Evolutionary conservation across 2,113 vertebrate genomes (phyloP), one percentile per base, ranked within the genome.

Genomic region (Oncorhynchus keta): DNA sequence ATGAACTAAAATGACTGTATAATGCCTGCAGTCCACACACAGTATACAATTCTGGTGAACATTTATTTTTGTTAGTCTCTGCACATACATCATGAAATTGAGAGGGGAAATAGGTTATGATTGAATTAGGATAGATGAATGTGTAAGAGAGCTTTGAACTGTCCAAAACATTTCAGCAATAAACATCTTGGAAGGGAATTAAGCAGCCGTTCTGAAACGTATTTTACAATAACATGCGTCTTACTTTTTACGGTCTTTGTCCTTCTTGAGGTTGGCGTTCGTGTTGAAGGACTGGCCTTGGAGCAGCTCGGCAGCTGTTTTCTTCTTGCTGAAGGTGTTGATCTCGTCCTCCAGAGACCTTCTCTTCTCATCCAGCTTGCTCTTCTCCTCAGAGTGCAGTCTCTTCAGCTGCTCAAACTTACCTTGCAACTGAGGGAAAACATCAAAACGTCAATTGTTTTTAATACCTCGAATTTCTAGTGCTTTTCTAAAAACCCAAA

Each of bases 321-420:
- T 96, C 87, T 89, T 94, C 75, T 92, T 94, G 71, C 83, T 74
- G 82, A 96, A 95, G 68, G 83, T 26, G 24, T 86, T 79, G 20
- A 94, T 91, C 89, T 96, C 95, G 16, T 94, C 93, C 82, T 95
- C 94, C 28, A 96, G 86, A 72, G 80, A 2, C 70, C 81, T 93
- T 81, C 86, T 93, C 85, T 93, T 92, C 71, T 93, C 91, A 48
- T 93, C 93, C 70, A 96, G 88, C 72, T 92, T 94, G 81, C 85
- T 77, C 78, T 91, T 92, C 71, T 90, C 90, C 48, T 95, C 94
- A 69, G 91, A 90, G 74, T 93, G 92, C 75, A 91, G 71, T 69
- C 88, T 87, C 69, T 84, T 93, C 70, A 91, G 83, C 64, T 77
- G 90, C 72, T 96, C 94, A 85, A 92, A 95, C 83, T 92, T 93